A percentile compares a stretch with the other conserved stretches of the same genome.
Conservation (phyloP, 2,888 invertebrate species). For the Metalampra italica region DNA sequence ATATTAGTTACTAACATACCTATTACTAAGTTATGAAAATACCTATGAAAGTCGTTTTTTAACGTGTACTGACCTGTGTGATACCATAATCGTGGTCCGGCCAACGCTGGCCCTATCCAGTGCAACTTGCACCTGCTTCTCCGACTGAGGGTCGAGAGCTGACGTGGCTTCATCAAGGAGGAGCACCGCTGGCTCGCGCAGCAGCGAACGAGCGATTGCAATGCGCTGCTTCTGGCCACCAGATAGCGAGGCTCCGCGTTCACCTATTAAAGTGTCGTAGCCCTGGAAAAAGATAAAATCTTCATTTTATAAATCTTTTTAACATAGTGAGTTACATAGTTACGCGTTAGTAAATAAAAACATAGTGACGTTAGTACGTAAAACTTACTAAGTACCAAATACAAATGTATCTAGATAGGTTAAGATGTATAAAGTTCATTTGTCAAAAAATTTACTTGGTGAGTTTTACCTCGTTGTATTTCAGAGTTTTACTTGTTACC, state of each 20-base stretch:
- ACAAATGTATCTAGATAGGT: too few relatives aligned
- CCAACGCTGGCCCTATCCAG: slow-evolving; percentile 84
- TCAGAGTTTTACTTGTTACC: too few relatives aligned
- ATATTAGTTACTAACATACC: too few relatives aligned
- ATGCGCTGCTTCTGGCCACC: slow-evolving; percentile 92
- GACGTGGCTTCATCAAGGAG: slow-evolving; percentile 91
- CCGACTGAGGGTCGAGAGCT: slow-evolving; percentile 89
- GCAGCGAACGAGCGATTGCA: slow-evolving; percentile 89
- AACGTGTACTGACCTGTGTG: slow-evolving; percentile 70
- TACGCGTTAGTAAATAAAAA: neutral
- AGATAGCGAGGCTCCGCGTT: slow-evolving; percentile 87
- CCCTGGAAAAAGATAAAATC: slow-evolving; percentile 59
- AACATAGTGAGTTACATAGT: neutral
- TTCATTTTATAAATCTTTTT: neutral
- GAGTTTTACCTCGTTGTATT: too few relatives aligned
- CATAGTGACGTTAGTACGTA: too few relatives aligned
- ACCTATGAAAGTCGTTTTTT: too few relatives aligned
- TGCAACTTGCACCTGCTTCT: slow-evolving; percentile 88
- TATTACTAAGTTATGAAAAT: too few relatives aligned
- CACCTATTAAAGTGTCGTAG: slow-evolving; percentile 88
- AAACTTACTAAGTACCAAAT: too few relatives aligned
- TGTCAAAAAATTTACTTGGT: too few relatives aligned
- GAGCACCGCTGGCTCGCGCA: slow-evolving; percentile 86
- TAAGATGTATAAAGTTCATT: too few relatives aligned
- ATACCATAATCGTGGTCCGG: slow-evolving; percentile 86